Base-by-base conservation (phyloP, 2,113 vertebrate species). In the Psammodynastes pulverulentus region DNA sequence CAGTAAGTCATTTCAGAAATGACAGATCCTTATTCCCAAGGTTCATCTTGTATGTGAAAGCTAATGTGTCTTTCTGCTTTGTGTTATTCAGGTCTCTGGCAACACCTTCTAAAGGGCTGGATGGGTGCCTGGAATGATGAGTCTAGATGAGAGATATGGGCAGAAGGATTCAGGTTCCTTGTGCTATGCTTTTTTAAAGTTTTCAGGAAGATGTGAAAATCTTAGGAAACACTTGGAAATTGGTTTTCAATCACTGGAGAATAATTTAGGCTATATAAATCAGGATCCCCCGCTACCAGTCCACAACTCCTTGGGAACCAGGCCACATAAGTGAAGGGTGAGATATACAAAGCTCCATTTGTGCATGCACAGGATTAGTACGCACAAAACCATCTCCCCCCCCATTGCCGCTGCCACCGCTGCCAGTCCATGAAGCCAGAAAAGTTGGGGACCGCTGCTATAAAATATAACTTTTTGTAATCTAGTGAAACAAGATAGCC, bases 161-260 rank as follows among this genome's bases (percentile, higher is more conserved):
- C n/a, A 72, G 62, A 34, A 34, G 62, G n/a, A 7, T n/a, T 72
- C n/a, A 72, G 29, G 5, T 67, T 39, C 94, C 10, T 84, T 13
- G 85, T 58, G 29, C 94, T 94, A 95, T 86, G 90, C 94, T 94
- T 95, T 84, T 93, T 96, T 95, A 93, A 95, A 91, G 53, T 52
- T 67, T 52, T 90, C 67, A 91, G 89, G 94, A 96, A 90, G 84
- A 21, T 9, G 51, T 1, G 1, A 15, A 24, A 90, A 91, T 93
- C 92, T 49, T 92, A 93, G 87, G 88, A 94, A 49, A 58, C 7
- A 15, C 24, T 51, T 39, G 72, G 29, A 39, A 84, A 54, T 84
- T 5, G 56, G 93, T 54, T 92, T 89, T 58, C 91, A 86, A 2
- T 91, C 91, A 86, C 43, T 93, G 89, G 93, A 94, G 91, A 91